phyloP scores from a whole-genome alignment of 2,888 invertebrate genomes.

The Lasioglossum marginatum region DNA sequence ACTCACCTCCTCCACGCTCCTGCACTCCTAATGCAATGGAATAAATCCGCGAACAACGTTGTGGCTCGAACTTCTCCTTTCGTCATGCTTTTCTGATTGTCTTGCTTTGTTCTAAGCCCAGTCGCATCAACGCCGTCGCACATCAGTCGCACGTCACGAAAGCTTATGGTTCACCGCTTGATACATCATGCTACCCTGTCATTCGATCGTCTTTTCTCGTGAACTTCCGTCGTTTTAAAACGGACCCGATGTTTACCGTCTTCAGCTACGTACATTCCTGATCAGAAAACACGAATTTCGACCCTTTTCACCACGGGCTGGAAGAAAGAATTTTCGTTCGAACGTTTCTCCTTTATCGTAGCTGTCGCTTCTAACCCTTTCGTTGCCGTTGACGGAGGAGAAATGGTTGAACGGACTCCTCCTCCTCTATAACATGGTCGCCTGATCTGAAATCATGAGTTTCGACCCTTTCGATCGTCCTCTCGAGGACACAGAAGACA shows the following conservation, averaged over 20 bases:
- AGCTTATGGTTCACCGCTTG: not conserved
- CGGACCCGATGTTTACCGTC: not conserved
- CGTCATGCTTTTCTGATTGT: conserved; percentile 10
- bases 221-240: conserved; percentile 15
- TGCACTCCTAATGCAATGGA: conserved; percentile 5
- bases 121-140: not conserved
- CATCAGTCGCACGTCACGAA: not conserved
- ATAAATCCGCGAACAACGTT: conserved; percentile 3
- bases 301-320: not conserved
- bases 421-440: not conserved
- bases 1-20: not conserved
- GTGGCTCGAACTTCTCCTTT: not conserved
- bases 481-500: not conserved
- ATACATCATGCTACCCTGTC: not conserved
- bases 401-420: not conserved
- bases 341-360: conserved; percentile 4
- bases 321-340: conserved; percentile 8
- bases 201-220: conserved; percentile 11
- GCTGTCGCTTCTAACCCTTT: conserved; percentile 9
- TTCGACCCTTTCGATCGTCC: conserved; percentile 14
- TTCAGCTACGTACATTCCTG: not conserved
- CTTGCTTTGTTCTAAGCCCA: conserved; percentile 11
- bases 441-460: conserved; percentile 14
- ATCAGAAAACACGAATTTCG: conserved; percentile 9
- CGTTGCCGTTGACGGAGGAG: not conserved